A percentile compares a stretch with the other conserved stretches of the same genome.
Evolutionary conservation across 2,797 vertebrate species (phyloP).

Genomic region (Typhlichthys subterraneus): DNA sequence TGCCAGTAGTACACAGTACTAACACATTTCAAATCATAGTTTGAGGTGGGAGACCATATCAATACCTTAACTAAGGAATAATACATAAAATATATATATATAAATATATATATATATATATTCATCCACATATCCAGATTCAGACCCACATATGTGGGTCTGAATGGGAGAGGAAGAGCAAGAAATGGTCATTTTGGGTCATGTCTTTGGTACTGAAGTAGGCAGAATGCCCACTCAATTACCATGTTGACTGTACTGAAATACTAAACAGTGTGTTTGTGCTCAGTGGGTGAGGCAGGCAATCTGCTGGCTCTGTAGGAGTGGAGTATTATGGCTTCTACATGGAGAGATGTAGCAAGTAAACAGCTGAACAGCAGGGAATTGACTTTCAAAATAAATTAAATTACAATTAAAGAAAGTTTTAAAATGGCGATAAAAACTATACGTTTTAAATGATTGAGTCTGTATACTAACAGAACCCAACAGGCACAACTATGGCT

Average conservation of each 20-base stretch:
- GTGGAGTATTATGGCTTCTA: slow-evolving; percentile 33
- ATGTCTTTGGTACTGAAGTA: slow-evolving; percentile 14
- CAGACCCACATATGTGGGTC: slow-evolving; percentile 51
- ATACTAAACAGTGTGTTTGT: slow-evolving; percentile 36
- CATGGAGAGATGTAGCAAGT: slow-evolving; percentile 22
- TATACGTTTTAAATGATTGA: background rate
- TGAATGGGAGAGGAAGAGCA: slow-evolving; percentile 11
- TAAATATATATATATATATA: too few species aligned
- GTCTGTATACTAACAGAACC: slow-evolving; percentile 1
- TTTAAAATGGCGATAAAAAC: slow-evolving; percentile 4
- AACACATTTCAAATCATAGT: background rate
- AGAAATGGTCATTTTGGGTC: background rate
- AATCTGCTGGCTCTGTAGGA: slow-evolving; percentile 46
- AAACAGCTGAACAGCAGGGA: slow-evolving; percentile 21
- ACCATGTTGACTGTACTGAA: slow-evolving; percentile 39
- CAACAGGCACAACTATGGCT: slow-evolving; percentile 10
- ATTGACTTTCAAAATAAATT: slow-evolving; percentile 3
- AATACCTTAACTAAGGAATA: slow-evolving; percentile 35
- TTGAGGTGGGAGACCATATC: slow-evolving; percentile 2
- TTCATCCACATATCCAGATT: too few species aligned
- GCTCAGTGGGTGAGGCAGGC: slow-evolving; percentile 53
- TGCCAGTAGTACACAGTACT: background rate
- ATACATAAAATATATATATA: too few species aligned
- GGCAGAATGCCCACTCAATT: slow-evolving; percentile 25
- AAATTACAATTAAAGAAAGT: background rate